Evolutionary conservation across 2,888 invertebrate genomes (phyloP), one percentile per base, ranked within the genome.

Genomic region (Epiblema foenella): DNA sequence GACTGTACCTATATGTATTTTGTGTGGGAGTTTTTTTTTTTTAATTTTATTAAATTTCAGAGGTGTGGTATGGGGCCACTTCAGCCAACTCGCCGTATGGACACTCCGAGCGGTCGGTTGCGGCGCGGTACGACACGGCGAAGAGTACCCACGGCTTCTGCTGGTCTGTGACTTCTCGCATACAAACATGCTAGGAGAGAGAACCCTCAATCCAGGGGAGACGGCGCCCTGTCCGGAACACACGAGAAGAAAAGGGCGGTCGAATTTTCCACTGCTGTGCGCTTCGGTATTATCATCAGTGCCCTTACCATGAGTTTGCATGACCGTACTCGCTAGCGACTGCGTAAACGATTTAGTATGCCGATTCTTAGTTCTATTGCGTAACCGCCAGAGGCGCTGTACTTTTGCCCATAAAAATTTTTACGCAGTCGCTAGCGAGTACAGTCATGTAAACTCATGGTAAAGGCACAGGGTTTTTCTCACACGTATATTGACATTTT

Each of bases 141-240:
- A 75, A 0, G 73, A 74, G 0, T 80, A 83, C 10, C 83, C 86
- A 0, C 83, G 86, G 0, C 76, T 93, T 9, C 79, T 93, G 54
- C 79, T 93, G 0, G 92, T 93, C 29, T 93, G 93, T 51, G 93
- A 93, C 80, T 93, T 90, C 85, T 93, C 93, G 0, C 93, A 93
- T 80, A 93, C 92, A 10, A 93, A 93, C 77, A 93, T 93, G 93
- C 79, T 93, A 69, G 93, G 93, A 0, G 89, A 92, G 76, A 78
- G 82, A 67, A 93, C 93, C 0, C 60, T 92, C 1, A 78, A 77
- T 0, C 81, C 88, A 0, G 93, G 93, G 0, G 75, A 83, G 0
- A 1, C 83, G 46, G 82, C 81, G 0, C 78, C 82, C 0, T 93
- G 93, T 39, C 93, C 93, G 0, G 66, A 78, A 0, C 86, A 87